A percentile compares a stretch with the other conserved stretches of the same genome.
These are phyloP conservation scores for Aphodius granarius DNA, from an alignment of 2,888 invertebrate species.

Conservation along the genomic window DNA sequence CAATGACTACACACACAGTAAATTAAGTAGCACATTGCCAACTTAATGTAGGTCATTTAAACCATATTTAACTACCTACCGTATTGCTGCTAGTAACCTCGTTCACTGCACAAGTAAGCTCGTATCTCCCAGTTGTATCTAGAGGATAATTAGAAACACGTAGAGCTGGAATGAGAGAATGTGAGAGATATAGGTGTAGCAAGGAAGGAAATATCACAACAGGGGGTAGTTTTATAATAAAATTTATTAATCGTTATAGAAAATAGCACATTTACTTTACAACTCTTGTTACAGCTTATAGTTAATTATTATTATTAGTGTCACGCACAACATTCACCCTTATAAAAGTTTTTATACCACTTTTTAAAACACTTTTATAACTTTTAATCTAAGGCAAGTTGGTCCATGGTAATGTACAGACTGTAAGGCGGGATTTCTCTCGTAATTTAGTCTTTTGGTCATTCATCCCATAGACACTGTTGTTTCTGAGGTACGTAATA, in stretches of 20 bases:
- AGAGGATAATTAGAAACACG: background rate
- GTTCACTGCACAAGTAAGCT: conserved; percentile 6
- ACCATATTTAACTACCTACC: conserved; percentile 7
- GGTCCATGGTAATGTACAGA: conserved; percentile 42
- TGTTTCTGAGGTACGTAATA: conserved; percentile 84
- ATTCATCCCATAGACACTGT: conserved; percentile 80
- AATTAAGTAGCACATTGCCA: conserved; percentile 7
- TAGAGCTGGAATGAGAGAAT: background rate
- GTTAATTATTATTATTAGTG: conserved; percentile 1
- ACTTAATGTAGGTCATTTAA: conserved; percentile 14
- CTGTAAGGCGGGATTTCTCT: background rate
- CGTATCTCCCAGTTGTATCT: background rate
- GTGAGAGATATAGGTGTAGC: background rate
- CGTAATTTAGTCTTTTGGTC: conserved; percentile 50
- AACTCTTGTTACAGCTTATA: conserved; percentile 24
- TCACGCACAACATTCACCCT: conserved; percentile 3
- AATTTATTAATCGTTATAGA: conserved; percentile 27
- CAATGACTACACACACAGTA: conserved; percentile 1
- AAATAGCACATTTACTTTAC: conserved; percentile 30
- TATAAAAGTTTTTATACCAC: conserved; percentile 19
- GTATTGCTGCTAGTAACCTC: conserved; percentile 1
- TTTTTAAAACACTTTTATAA: conserved; percentile 17
- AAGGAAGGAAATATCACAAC: background rate
- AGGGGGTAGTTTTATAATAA: conserved; percentile 14
- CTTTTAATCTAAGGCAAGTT: conserved; percentile 48